A percentile compares a stretch with the other conserved stretches of the same genome.
phyloP scores from a whole-genome alignment of 2,888 invertebrate species.

The Chaetogeoica ovagalla region DNA sequence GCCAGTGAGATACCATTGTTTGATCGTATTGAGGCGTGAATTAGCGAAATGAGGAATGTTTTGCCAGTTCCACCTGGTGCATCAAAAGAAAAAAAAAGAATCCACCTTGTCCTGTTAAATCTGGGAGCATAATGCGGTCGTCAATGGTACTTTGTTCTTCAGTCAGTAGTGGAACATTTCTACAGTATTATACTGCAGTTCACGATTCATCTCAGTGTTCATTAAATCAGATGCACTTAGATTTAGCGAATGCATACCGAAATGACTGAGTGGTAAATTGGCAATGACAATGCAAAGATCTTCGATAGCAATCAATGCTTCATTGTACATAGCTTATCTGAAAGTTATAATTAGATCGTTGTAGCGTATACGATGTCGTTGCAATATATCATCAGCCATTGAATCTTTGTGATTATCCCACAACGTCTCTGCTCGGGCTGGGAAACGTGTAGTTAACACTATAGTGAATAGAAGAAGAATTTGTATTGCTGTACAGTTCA shows the following conservation, averaged over 20 bases:
- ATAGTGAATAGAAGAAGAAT: constrained; percentile 58
- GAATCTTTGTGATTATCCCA: constrained; percentile 57
- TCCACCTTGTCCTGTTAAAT: no score
- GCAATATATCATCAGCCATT: constrained; percentile 57
- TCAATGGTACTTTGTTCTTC: constrained; percentile 53
- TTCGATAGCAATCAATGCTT: constrained; percentile 34
- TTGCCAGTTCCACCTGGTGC: constrained; percentile 57
- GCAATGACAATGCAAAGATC: constrained; percentile 53
- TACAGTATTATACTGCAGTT: no score
- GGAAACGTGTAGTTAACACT: constrained; percentile 57
- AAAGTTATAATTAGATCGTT: constrained; percentile 27
- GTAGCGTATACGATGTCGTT: constrained; percentile 56
- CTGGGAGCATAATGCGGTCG: no score
- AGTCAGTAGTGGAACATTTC: no score
- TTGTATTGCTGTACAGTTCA: constrained; percentile 55
- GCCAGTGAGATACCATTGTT: no score
- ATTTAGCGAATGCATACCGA: no score
- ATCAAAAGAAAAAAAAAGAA: no score
- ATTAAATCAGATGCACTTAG: no score
- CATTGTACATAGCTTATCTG: constrained; percentile 40
- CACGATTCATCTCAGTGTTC: no score
- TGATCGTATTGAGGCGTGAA: no score
- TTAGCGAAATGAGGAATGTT: constrained; percentile 59
- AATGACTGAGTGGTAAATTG: no score
- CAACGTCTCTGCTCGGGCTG: constrained; percentile 56